phyloP scores from a whole-genome alignment of 2,797 vertebrate genomes.

The Varecia variegata region DNA sequence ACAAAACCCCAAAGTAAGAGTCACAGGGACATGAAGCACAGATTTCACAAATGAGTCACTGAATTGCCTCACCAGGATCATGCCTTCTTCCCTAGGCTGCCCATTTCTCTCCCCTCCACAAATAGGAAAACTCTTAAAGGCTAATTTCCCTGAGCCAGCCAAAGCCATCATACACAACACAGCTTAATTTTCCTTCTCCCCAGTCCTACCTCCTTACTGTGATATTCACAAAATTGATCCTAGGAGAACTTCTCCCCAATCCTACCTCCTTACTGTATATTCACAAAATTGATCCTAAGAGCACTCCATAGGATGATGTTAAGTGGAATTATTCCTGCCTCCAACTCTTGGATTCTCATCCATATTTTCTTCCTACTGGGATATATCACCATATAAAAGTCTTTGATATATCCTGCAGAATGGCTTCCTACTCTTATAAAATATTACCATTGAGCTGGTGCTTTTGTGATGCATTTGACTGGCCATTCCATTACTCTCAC shows the following conservation, averaged over 20 bases:
- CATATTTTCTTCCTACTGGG: background rate
- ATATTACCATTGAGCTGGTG: background rate
- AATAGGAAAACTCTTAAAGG: background rate
- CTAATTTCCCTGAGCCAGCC: background rate
- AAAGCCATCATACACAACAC: background rate
- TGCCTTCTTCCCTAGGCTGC: background rate
- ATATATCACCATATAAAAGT: background rate
- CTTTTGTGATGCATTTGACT: background rate
- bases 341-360: background rate
- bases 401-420: background rate
- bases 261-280: background rate
- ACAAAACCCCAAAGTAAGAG: background rate
- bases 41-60: background rate
- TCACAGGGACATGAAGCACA: background rate
- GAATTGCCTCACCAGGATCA: background rate
- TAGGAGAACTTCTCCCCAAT: background rate
- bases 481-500: background rate
- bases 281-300: background rate
- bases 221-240: background rate
- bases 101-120: rapidly evolving
- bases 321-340: background rate
- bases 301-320: background rate
- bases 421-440: background rate
- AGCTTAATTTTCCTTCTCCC: background rate
- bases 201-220: background rate